Evolutionary conservation across 2,888 invertebrate genomes (phyloP).

Genomic region (Melanargia galathea): DNA sequence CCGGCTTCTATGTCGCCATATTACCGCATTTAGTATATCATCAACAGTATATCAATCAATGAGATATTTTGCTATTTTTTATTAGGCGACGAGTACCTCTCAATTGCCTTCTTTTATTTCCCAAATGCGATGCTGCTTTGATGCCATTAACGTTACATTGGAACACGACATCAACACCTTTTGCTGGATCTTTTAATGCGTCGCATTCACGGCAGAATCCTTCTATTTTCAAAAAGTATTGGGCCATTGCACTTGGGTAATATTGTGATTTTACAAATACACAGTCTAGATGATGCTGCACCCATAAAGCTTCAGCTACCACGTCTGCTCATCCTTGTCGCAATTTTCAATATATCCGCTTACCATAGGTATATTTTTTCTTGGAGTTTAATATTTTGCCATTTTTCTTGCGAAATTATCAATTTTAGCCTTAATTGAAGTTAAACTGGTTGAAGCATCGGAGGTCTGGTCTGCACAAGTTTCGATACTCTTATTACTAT

Average conservation of each 20-base stretch:
- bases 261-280: neutral
- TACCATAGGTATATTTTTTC: neutral
- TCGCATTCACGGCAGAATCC: neutral
- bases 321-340: conserved; percentile 2
- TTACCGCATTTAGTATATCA: too few species aligned
- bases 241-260: neutral
- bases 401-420: neutral
- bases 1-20: neutral
- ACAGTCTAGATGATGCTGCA: neutral
- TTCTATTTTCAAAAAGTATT: neutral
- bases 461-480: neutral
- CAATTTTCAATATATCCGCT: neutral
- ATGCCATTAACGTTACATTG: neutral
- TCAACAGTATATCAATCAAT: neutral
- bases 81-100: neutral
- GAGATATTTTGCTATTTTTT: neutral
- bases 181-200: neutral
- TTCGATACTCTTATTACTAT: neutral
- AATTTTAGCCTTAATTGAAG: neutral
- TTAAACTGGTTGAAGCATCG: neutral
- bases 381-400: neutral
- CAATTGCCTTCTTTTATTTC: neutral
- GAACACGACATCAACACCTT: neutral
- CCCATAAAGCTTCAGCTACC: neutral
- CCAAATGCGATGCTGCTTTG: neutral